A percentile compares a stretch with the other conserved stretches of the same genome.
phyloP scores from a whole-genome alignment of 2,113 vertebrate genomes.

The Mixornis gularis region DNA sequence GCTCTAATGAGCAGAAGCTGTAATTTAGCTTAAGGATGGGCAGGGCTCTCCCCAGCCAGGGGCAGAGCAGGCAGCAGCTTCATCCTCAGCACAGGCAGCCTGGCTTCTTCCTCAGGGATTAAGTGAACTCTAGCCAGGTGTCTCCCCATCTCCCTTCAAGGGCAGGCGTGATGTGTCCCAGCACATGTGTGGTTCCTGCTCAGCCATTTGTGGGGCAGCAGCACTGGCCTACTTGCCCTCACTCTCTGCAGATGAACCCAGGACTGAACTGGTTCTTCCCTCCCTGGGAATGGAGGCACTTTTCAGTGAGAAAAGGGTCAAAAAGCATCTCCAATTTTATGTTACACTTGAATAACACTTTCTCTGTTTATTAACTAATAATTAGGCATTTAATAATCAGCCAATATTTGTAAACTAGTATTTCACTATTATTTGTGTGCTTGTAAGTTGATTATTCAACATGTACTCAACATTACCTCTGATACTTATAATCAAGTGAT shows the following conservation, averaged over 20 bases:
- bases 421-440: neutral
- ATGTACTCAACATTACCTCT: neutral
- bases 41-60: neutral
- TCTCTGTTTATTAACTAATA: neutral
- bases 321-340: neutral
- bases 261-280: neutral
- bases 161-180: neutral
- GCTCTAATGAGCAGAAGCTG: neutral
- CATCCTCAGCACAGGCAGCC: neutral
- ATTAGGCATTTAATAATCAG: neutral
- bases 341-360: neutral
- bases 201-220: neutral
- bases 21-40: neutral
- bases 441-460: neutral
- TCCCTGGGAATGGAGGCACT: neutral
- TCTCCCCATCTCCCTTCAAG: neutral
- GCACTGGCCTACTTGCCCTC: neutral
- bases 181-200: accelerated
- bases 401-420: neutral
- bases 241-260: accelerated
- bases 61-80: neutral
- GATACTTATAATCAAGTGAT: neutral
- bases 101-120: neutral
- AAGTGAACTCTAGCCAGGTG: neutral
- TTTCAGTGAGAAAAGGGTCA: neutral